A percentile compares a stretch with the other conserved stretches of the same genome.
phyloP scores from a whole-genome alignment of 1,140 invertebrate genomes.

The Drosophila yakuba region DNA sequence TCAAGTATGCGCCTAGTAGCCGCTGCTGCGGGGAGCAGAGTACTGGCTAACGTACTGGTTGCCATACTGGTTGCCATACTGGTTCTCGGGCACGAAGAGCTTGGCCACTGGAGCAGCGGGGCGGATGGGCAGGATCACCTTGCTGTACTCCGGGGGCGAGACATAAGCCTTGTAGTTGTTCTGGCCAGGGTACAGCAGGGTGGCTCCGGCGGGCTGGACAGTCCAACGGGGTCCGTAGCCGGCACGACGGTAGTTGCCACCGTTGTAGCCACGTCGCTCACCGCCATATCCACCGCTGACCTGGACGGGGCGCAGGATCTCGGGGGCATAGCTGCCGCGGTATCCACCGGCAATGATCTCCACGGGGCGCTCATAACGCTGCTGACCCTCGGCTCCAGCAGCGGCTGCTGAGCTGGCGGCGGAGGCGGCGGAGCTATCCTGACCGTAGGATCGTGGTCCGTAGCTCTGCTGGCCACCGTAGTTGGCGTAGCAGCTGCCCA shows the following conservation, averaged over 20 bases:
- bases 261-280: slow-evolving; percentile 17
- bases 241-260: slow-evolving; percentile 29
- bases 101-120: slow-evolving; percentile 67
- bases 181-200: slow-evolving; percentile 69
- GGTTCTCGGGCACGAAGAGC: slow-evolving; percentile 66
- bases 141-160: slow-evolving; percentile 68
- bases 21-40: slow-evolving; percentile 2
- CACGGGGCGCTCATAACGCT: slow-evolving; percentile 42
- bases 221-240: slow-evolving; percentile 56
- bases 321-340: slow-evolving; percentile 29
- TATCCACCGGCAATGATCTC: slow-evolving; percentile 65
- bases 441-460: slow-evolving; percentile 24
- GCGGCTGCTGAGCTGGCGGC: slow-evolving; percentile 58
- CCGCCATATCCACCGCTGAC: slow-evolving; percentile 32
- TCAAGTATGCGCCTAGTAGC: slow-evolving; percentile 33
- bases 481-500: slow-evolving; percentile 54
- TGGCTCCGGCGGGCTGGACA: slow-evolving; percentile 72
- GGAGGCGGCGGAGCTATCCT: slow-evolving; percentile 43
- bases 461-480: slow-evolving; percentile 20
- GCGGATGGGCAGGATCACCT: slow-evolving; percentile 68
- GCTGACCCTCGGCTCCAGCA: slow-evolving; percentile 20
- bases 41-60: slow-evolving; percentile 33
- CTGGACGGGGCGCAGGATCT: slow-evolving; percentile 35
- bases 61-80: slow-evolving; percentile 55
- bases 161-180: slow-evolving; percentile 64